These are phyloP conservation scores for Phyllostomus hastatus DNA, from an alignment of 2,113 vertebrate genomes.

Conservation along the genomic window DNA sequence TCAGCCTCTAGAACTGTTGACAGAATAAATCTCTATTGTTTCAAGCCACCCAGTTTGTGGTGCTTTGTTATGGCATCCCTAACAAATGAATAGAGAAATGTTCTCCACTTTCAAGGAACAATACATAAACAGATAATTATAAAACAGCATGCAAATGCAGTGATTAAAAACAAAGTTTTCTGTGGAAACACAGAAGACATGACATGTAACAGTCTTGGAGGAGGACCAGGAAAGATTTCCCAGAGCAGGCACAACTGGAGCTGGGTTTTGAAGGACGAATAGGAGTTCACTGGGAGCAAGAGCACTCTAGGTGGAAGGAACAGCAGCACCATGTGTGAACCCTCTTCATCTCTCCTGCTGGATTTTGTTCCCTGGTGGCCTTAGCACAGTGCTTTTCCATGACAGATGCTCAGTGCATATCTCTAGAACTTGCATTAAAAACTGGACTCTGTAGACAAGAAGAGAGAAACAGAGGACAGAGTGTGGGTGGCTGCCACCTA, in stretches of 20 bases:
- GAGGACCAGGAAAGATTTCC: background rate
- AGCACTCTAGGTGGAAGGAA: background rate
- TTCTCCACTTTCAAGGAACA: background rate
- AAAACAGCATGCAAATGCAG: background rate
- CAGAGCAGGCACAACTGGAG: background rate
- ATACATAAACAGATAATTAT: background rate
- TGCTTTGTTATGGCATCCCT: background rate
- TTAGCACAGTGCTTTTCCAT: background rate
- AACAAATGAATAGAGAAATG: background rate
- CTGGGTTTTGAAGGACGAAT: slow-evolving; percentile 18
- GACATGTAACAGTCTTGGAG: background rate
- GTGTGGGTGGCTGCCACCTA: slow-evolving; percentile 52
- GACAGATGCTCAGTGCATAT: background rate
- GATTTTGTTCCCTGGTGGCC: background rate
- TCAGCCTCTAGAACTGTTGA: background rate
- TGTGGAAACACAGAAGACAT: background rate
- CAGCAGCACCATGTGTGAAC: background rate
- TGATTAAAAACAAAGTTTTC: background rate
- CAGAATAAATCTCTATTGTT: background rate
- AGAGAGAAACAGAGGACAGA: background rate
- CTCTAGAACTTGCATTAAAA: background rate
- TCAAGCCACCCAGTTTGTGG: background rate
- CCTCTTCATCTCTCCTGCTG: background rate
- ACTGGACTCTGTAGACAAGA: background rate
- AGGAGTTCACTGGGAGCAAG: slow-evolving; percentile 21